Base-by-base conservation (phyloP, 1,140 invertebrate species). In the Plodia interpunctella region DNA sequence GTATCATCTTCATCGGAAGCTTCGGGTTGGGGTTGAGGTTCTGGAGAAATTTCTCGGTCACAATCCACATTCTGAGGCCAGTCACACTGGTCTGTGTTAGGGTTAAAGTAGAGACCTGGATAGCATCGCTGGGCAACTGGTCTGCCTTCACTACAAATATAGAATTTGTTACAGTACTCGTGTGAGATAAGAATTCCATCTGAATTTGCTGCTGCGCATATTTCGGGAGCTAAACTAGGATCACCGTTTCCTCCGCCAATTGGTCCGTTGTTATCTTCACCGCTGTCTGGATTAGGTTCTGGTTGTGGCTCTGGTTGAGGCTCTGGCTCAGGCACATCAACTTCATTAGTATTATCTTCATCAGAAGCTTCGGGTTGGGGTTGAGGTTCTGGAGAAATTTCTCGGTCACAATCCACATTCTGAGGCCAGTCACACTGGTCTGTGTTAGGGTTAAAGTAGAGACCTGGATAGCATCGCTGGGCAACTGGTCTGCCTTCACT, bases 41-140 rank as follows among this genome's bases (percentile, higher is more conserved):
- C 49, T 0, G 21, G 21, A 6, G 21, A 25, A 19, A 59, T 63
- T n/a, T 64, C 13, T 57, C 74, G 66, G 8, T 74, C 70, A 49
- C 70, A 72, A 20, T 65, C 49, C 6, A 95, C 91, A 67, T 90
- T 80, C 55, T 90, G 65, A 28, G 92, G 83, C 91, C 92, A 88
- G 68, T 63, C 66, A 52, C 70, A 72, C 35, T 55, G 30, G 19
- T 68, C 63, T 10, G 9, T 60, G 38, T 55, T 32, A 6, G 67
- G 67, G 49, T 70, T 61, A 49, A 57, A 73, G 4, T 67, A 10
- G 0, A 70, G 44, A 9, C 49, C 38, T 13, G 17, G 11, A 4
- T 28, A 28, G 15, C 70, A 73, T n/a, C 5, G n/a, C 0, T 35
- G 19, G 4, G 30, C 60, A 30, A 68, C 63, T 0, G 69, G 69